Conservation (phyloP, 2,797 vertebrate species). For the Serranus cabrilla region DNA sequence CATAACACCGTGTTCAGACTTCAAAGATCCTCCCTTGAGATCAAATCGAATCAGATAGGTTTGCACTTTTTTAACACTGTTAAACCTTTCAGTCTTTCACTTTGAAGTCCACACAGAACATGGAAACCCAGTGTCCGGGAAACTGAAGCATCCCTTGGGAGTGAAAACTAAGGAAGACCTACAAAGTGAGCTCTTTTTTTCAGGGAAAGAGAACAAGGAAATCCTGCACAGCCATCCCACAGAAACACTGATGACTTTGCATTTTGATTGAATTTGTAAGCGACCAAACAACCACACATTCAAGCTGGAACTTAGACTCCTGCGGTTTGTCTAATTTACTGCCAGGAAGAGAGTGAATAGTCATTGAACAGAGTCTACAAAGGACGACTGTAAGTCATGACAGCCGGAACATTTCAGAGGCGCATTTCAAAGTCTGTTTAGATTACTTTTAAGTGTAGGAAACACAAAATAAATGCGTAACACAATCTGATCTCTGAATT, state of each 20-base stretch:
- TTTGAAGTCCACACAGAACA: slow-evolving; percentile 28
- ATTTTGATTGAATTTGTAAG: slow-evolving; percentile 2
- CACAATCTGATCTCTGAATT: not conserved
- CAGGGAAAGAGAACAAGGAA: slow-evolving; percentile 24
- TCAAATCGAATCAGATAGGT: not conserved
- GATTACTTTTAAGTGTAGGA: not conserved
- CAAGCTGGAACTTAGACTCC: not conserved
- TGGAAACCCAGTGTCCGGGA: slow-evolving; percentile 10
- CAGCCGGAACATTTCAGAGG: not conserved
- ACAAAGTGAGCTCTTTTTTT: slow-evolving; percentile 2
- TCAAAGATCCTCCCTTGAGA: slow-evolving; percentile 29
- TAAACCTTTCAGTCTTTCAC: slow-evolving; percentile 15
- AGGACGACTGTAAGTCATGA: not conserved
- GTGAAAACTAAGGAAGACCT: not conserved
- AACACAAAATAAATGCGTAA: not conserved
- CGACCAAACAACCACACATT: not conserved
- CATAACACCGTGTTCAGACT: slow-evolving; percentile 20
- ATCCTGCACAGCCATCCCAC: slow-evolving; percentile 14
- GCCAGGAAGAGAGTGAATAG: not conserved
- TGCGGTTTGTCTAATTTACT: not conserved
- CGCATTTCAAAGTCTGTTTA: not conserved
- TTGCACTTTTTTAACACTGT: slow-evolving; percentile 15
- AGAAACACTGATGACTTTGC: slow-evolving; percentile 12
- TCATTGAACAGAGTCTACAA: not conserved
- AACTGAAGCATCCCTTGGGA: slow-evolving; percentile 21